Evolutionary conservation across 2,797 vertebrate species (phyloP), one percentile per base, ranked within the genome.

Genomic region (Xenopus petersii): DNA sequence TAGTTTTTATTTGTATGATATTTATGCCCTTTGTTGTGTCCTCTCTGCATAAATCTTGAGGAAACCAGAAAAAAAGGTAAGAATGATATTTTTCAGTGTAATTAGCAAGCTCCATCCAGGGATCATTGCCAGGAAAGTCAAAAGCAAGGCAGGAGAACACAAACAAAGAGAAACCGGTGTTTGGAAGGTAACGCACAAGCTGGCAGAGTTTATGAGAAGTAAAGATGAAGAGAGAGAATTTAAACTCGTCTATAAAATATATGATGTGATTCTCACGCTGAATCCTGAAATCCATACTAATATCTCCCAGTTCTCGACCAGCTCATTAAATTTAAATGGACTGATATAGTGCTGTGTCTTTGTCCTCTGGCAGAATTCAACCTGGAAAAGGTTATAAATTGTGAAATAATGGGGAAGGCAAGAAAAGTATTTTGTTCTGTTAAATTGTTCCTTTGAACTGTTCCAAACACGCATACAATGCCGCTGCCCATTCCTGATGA

Each of bases 281-380:
- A 30, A 10, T 42, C 8, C 30, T 48, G 70, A 56, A 77, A 73
- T 68, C 70, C 70, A 73, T 77, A 69, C 59, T 78, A 69, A 73
- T 73, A 51, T 73, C 13, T 69, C 76, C 26, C 70, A 16, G 54
- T 59, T 24, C 60, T 69, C 30, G 47, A 64, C 54, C 61, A 51
- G 60, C 61, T 73, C 71, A 78, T 78, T 73, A 78, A 78, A 73
- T 73, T 73, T 78, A 73, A 48, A 78, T 73, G 33, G 30, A 63
- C 66, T 78, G 68, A 78, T 70, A 78, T 78, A 68, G 71, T 51
- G 24, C 65, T 59, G 51, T 78, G 71, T 70, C 60, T 71, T 70
- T 73, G 70, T 78, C 76, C 76, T 73, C 24, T 2, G 65, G 71
- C 70, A 69, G 9, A 70, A 60, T 64, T 64, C 68, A 73, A 64